These are phyloP conservation scores for Simalia tracyae DNA, from an alignment of 2,797 vertebrate species.

Conservation along the genomic window DNA sequence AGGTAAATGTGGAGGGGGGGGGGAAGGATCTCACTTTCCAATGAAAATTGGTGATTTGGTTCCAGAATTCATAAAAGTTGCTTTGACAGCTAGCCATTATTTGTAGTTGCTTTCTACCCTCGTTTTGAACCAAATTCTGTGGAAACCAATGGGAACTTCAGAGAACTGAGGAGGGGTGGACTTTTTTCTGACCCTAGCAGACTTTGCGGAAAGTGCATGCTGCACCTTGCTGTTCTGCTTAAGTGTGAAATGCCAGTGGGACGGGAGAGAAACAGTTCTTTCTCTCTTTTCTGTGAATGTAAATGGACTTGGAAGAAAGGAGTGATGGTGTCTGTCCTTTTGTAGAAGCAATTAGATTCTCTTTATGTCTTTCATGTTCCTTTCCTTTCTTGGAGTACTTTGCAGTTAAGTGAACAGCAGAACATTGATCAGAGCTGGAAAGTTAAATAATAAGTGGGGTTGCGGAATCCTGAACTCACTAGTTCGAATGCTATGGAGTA, in stretches of 20 bases:
- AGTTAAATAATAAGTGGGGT: background rate
- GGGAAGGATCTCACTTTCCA: background rate
- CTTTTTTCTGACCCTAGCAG: background rate
- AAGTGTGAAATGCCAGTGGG: background rate
- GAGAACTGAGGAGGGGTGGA: background rate
- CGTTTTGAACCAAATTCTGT: background rate
- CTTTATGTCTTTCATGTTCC: background rate
- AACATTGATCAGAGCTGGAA: background rate
- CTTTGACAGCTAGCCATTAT: background rate
- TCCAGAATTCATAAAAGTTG: background rate
- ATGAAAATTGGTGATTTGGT: background rate
- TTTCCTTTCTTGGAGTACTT: background rate
- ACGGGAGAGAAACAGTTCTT: background rate
- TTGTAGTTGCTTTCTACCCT: conserved; percentile 2
- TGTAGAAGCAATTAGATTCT: background rate
- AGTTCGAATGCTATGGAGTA: conserved; percentile 6
- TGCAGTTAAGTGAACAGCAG: background rate
- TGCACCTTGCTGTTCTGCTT: background rate
- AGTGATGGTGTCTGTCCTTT: background rate
- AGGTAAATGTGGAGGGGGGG: conserved; percentile 68
- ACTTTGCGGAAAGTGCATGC: background rate
- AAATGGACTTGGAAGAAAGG: background rate
- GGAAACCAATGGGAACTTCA: background rate
- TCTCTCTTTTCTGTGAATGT: background rate
- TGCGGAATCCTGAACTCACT: conserved; percentile 6